Evolutionary conservation across 2,888 invertebrate genomes (phyloP), one percentile per base, ranked within the genome.

Genomic region (Pelosia muscerda): DNA sequence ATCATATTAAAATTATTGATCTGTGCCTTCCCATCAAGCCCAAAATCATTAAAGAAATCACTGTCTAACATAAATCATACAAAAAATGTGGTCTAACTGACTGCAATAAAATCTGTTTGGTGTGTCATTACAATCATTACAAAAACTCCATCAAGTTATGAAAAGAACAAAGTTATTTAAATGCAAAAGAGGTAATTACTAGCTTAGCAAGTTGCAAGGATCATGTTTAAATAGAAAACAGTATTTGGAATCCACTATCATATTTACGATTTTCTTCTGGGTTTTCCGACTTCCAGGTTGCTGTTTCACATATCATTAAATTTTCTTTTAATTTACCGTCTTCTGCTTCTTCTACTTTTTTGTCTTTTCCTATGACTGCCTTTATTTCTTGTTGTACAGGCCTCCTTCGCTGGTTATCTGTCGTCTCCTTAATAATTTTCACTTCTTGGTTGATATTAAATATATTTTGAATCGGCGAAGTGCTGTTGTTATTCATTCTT

Each of bases 361-460:
- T n/a, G 0, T 49, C 49, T n/a, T 49, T 49, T n/a, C 49, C 49
- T 49, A 49, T n/a, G 1, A 71, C 58, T n/a, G 89, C 72, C 73
- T 86, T 86, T 2, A 90, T 76, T 61, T 87, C 82, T 66, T 90
- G 89, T 55, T 84, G 89, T 0, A 89, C 72, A 13, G 79, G 75
- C 15, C 78, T 55, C 25, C 42, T 69, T 2, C 23, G 38, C 15
- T 15, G 38, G 15, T 38, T 65, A 38, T 54, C 65, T 13, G 66
- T 69, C 23, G 81, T 74, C 13, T 84, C 83, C 63, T 81, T 86
- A 56, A 91, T 91, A 5, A 95, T 76, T 66, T 92, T 93, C 0
- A 95, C 88, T 82, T 94, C 94, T 84, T 95, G 95, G 56, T 92
- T 93, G 1, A 95, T 95, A 69, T 95, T 92, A 66, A 95, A 95